Conservation (phyloP, 1,140 invertebrate genomes). For the Drosophila watanabei region DNA sequence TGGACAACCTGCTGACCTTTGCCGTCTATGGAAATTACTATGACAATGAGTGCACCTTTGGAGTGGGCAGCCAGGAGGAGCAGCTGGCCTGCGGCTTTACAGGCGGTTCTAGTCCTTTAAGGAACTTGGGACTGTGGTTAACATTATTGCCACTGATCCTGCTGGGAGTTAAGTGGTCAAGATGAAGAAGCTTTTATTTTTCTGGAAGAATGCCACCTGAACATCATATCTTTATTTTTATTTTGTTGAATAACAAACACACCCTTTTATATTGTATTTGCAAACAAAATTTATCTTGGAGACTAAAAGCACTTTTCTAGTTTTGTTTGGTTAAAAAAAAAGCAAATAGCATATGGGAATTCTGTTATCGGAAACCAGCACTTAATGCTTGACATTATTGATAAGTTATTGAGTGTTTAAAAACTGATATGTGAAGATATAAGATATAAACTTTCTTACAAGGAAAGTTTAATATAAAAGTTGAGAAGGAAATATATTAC, state of each 20-base stretch:
- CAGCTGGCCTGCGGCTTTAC: conserved; percentile 45
- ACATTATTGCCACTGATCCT: conserved; percentile 1
- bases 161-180: background rate
- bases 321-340: background rate
- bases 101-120: background rate
- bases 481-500: background rate
- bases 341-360: background rate
- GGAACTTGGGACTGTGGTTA: background rate
- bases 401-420: background rate
- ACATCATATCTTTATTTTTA: background rate
- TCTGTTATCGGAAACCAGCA: conserved; percentile 3
- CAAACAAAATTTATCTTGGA: background rate
- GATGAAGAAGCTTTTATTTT: background rate
- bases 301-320: background rate
- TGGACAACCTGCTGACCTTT: conserved; percentile 66
- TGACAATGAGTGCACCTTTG: conserved; percentile 57
- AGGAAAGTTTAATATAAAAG: background rate
- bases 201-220: background rate
- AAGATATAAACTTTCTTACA: background rate
- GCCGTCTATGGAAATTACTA: conserved; percentile 79
- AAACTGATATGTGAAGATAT: background rate
- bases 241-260: background rate
- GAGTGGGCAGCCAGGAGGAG: conserved; percentile 19
- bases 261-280: background rate
- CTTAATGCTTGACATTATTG: background rate